Percentiles rank a stretch among this genome's conserved stretches.
Evolutionary conservation across 2,888 invertebrate species (phyloP).

Genomic region (Serrognathus titanus): DNA sequence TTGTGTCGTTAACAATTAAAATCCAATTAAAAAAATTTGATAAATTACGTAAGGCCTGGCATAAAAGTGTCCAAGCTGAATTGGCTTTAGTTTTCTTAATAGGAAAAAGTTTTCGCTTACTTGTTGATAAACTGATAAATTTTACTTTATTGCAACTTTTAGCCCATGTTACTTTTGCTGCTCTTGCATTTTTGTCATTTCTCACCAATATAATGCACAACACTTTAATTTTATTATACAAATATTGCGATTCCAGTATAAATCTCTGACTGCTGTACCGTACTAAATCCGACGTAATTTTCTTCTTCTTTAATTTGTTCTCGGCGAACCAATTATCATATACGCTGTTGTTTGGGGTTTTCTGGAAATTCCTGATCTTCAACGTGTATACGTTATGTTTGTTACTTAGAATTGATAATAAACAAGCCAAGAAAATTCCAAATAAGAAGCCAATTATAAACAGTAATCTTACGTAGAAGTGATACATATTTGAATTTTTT

Average conservation of each 20-base stretch:
- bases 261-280: slow-evolving; percentile 19
- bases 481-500: neutral
- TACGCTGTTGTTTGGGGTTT: slow-evolving; percentile 7
- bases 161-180: slow-evolving; percentile 41
- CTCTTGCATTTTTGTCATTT: slow-evolving; percentile 29
- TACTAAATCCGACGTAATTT: slow-evolving; percentile 17
- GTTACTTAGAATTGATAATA: neutral
- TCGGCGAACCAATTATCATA: slow-evolving; percentile 21
- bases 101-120: slow-evolving; percentile 31
- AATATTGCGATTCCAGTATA: slow-evolving; percentile 28
- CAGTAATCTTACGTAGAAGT: neutral
- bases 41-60: slow-evolving; percentile 32
- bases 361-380: slow-evolving; percentile 1
- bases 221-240: slow-evolving; percentile 28
- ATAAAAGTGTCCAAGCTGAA: slow-evolving; percentile 42
- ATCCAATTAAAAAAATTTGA: slow-evolving; percentile 49
- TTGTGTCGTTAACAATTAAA: slow-evolving; percentile 55
- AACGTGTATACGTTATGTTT: neutral
- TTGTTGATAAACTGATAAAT: slow-evolving; percentile 30
- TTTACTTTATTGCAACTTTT: slow-evolving; percentile 40
- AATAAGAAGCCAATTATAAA: neutral
- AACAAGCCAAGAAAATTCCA: neutral
- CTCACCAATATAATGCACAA: slow-evolving; percentile 31
- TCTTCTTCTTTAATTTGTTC: slow-evolving; percentile 12
- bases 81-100: slow-evolving; percentile 31